phyloP scores from a whole-genome alignment of 1,140 invertebrate species.

The Listronotus oregonensis region DNA sequence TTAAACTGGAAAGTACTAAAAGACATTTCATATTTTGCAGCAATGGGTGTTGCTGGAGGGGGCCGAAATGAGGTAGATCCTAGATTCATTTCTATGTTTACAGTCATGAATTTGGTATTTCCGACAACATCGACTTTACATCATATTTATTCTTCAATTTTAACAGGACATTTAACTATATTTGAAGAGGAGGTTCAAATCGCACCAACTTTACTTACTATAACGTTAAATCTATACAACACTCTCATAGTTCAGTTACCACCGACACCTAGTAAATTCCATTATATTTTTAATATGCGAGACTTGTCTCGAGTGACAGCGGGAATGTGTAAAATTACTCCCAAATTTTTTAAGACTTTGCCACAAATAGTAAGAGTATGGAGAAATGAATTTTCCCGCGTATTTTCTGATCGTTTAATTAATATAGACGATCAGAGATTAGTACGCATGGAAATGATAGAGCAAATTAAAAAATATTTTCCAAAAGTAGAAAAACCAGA shows the following conservation, averaged over 20 bases:
- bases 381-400: constrained; percentile 85
- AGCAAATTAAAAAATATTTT: constrained; percentile 60
- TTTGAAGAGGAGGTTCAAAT: constrained; percentile 74
- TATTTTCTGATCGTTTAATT: constrained; percentile 86
- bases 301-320: constrained; percentile 83
- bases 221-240: constrained; percentile 85
- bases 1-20: constrained; percentile 86
- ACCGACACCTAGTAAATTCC: constrained; percentile 91
- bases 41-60: constrained; percentile 82
- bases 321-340: constrained; percentile 77
- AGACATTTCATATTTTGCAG: constrained; percentile 76
- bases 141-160: constrained; percentile 84
- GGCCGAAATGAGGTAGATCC: constrained; percentile 89
- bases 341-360: constrained; percentile 66
- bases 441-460: constrained; percentile 59
- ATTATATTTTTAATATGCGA: constrained; percentile 92
- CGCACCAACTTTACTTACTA: constrained; percentile 69
- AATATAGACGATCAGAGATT: constrained; percentile 63
- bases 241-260: constrained; percentile 75
- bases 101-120: constrained; percentile 83
- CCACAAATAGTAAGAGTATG: constrained; percentile 82
- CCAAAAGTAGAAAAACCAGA: constrained; percentile 40
- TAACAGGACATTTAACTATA: constrained; percentile 73
- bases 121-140: constrained; percentile 76
- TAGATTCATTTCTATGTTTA: constrained; percentile 87